phyloP scores from a whole-genome alignment of 23 tunicate genomes.

The Phallusia fumigata region DNA sequence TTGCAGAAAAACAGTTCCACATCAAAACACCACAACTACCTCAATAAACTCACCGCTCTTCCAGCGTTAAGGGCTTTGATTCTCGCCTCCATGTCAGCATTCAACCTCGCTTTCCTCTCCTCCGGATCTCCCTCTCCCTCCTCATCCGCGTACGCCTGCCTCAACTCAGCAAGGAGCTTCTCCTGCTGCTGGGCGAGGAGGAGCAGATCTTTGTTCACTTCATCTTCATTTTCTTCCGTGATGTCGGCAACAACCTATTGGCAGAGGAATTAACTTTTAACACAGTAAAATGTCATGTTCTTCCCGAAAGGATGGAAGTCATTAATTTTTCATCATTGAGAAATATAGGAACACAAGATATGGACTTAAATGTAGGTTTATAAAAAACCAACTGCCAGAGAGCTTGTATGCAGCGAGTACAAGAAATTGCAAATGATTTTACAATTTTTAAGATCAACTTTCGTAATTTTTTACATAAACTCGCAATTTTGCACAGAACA shows the following conservation, averaged over 20 bases:
- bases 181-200: slow-evolving; percentile 94
- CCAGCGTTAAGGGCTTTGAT: slow-evolving; percentile 75
- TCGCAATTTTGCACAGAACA: too few species aligned
- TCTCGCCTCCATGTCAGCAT: slow-evolving; percentile 93
- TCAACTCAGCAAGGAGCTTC: slow-evolving; percentile 77
- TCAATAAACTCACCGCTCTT: slow-evolving; percentile 66
- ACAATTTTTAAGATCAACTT: too few species aligned
- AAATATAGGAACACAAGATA: too few species aligned
- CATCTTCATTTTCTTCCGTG: slow-evolving; percentile 76
- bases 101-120: slow-evolving; percentile 56
- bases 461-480: too few species aligned
- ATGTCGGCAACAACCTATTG: slow-evolving; percentile 69
- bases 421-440: too few species aligned
- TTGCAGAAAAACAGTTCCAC: too few species aligned
- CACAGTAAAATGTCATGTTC: neutral
- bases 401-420: too few species aligned
- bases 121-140: slow-evolving; percentile 71
- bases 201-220: slow-evolving; percentile 82
- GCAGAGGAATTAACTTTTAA: slow-evolving; percentile 4
- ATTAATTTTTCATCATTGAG: too few species aligned
- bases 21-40: too few species aligned
- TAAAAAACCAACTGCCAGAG: too few species aligned
- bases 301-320: too few species aligned
- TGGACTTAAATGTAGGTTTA: too few species aligned
- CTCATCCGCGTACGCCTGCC: slow-evolving; percentile 71